These are phyloP conservation scores for Myiozetetes cayanensis DNA, from an alignment of 2,113 vertebrate species.

Conservation along the genomic window DNA sequence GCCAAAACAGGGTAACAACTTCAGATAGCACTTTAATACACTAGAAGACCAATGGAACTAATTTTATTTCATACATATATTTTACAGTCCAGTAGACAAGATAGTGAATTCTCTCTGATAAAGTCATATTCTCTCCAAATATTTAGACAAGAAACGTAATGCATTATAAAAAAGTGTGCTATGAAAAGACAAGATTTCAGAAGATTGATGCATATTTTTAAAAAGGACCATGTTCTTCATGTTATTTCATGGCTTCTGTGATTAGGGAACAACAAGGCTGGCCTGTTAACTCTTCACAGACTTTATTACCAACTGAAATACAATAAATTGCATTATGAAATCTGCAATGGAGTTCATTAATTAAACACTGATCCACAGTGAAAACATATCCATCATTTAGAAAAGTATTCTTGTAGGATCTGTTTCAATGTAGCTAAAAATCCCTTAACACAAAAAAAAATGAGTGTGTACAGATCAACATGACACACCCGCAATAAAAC, in stretches of 20 bases:
- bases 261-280: slow-evolving; percentile 46
- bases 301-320: slow-evolving; percentile 43
- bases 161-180: slow-evolving; percentile 69
- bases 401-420: slow-evolving; percentile 67
- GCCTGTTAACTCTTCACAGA: slow-evolving; percentile 57
- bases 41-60: slow-evolving; percentile 91
- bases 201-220: slow-evolving; percentile 54
- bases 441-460: not conserved
- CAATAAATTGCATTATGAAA: slow-evolving; percentile 38
- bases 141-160: slow-evolving; percentile 71
- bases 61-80: slow-evolving; percentile 89
- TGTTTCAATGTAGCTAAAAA: slow-evolving; percentile 48
- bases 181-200: slow-evolving; percentile 69
- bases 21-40: slow-evolving; percentile 94
- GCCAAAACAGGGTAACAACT: slow-evolving; percentile 88
- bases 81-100: slow-evolving; percentile 88
- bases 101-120: slow-evolving; percentile 80
- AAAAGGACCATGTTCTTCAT: slow-evolving; percentile 18
- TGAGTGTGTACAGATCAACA: slow-evolving; percentile 21
- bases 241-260: not conserved
- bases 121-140: slow-evolving; percentile 90
- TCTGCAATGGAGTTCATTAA: slow-evolving; percentile 7
- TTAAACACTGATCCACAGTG: slow-evolving; percentile 44
- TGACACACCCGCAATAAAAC: slow-evolving; percentile 19
- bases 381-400: slow-evolving; percentile 69